A percentile compares a stretch with the other conserved stretches of the same genome.
Conservation (phyloP, 2,888 invertebrate genomes). For the Euplagia quadripunctaria region DNA sequence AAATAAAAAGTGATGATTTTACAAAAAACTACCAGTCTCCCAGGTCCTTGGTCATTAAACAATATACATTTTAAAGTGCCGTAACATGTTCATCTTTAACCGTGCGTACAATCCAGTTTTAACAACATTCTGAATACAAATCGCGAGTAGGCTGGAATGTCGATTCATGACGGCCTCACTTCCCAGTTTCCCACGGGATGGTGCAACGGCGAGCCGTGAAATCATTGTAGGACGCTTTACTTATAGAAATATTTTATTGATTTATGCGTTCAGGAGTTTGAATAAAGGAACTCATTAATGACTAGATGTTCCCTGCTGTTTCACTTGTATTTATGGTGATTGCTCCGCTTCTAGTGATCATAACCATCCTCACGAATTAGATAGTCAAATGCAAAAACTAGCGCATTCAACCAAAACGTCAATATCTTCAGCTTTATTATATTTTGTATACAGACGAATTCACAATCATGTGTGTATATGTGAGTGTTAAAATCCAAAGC, state of each 20-base stretch:
- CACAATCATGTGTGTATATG: not conserved
- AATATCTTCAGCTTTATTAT: no score
- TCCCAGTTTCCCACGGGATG: not conserved
- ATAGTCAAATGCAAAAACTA: no score
- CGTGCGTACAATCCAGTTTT: not conserved
- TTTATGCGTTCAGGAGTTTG: not conserved
- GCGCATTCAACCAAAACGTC: no score
- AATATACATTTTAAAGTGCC: not conserved
- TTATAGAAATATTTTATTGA: not conserved
- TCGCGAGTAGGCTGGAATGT: not conserved
- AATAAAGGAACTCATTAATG: no score
- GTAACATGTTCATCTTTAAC: not conserved
- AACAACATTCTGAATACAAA: slow-evolving; percentile 2
- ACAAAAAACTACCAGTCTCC: not conserved
- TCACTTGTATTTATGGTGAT: no score
- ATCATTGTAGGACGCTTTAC: not conserved
- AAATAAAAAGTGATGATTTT: no score
- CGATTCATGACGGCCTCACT: not conserved
- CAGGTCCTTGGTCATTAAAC: not conserved
- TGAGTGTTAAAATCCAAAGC: not conserved
- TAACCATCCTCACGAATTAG: no score
- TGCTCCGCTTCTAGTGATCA: no score
- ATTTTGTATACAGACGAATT: not conserved
- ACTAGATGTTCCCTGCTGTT: no score
- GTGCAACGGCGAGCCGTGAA: not conserved